Evolutionary conservation across 2,113 vertebrate species (phyloP), one percentile per base, ranked within the genome.

Genomic region (Nycticryphes semicollaris): DNA sequence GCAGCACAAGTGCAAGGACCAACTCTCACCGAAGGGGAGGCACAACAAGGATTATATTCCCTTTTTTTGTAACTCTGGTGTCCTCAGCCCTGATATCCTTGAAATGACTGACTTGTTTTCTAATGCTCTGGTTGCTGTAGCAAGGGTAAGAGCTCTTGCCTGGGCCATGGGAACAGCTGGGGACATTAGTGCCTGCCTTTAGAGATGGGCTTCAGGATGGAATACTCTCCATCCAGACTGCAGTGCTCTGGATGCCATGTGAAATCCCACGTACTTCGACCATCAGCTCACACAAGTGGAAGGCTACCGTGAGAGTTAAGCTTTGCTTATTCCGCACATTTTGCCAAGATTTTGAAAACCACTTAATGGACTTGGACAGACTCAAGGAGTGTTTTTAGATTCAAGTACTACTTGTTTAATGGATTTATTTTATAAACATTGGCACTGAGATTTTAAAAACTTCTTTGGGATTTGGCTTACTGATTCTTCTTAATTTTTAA

Each of bases 271-370:
- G 7, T 27, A 24, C 73, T 91, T 67, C 0, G 7, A 66, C 64
- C 17, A 64, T 45, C 1, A 0, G 80, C 57, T 89, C 74, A 84
- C 57, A 57, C 66, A 87, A 92, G 64, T 17, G 57, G 67, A 89
- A 93, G 50, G 67, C 84, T 87, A 95, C 84, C 4, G 41, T 72
- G 72, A 56, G 59, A 96, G 56, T 64, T 82, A 76, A 95, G 69
- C 62, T 89, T 76, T 87, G 81, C 81, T 95, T 91, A 91, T 41
- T 79, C 77, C 41, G 76, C 66, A 60, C 19, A 21, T 91, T 95
- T 91, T 96, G 93, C 74, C 95, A 96, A 92, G 72, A 86, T 93
- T 86, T 77, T 89, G 63, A 93, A 95, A 96, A 93, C 56, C 74
- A 62, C 89, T 95, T 96, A 96, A 95, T 91, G 94, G 84, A 73